Evolutionary conservation across 2,888 invertebrate species (phyloP), one percentile per base, ranked within the genome.

Genomic region (Resseliella maxima): DNA sequence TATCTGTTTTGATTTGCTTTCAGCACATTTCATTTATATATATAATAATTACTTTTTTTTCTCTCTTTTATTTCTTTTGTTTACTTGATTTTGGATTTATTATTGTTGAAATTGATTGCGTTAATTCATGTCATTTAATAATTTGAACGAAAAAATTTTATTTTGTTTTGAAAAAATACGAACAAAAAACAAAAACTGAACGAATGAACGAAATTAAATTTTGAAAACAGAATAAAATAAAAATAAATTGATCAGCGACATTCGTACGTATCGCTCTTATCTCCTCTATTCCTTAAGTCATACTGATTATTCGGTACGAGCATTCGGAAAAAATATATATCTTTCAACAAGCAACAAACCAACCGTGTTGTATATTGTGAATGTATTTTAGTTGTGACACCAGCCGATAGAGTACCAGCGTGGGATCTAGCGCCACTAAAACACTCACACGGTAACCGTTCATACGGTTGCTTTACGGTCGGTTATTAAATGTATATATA

Each of bases 351-450:
- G 38, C 83, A 83, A n/a, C 36, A 38, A 83, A 83, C n/a, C 83
- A 72, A 35, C 72, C 3, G 59, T 24, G 18, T 5, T 31, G 15
- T 3, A 35, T 36, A 72, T 72, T 83, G 83, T 38, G 83, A 38
- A 38, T 24, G 83, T n/a, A 36, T 64, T 86, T 41, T 85, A 86
- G 85, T 87, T 87, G 50, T 83, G 27, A 59, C 85, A 86, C 72
- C 86, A 38, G 36, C 83, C 86, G 72, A 81, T n/a, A 87, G 86
- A 86, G 86, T 86, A 36, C 36, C 27, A 35, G 86, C 59, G 86
- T 86, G 86, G 86, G 86, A 86, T 86, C 86, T 86, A 86, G 86
- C 86, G 86, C 86, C 86, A 87, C 86, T 86, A 86, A 46, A 85
- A 85, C 85, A 85, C 24, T 27, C 31, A 85, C 45, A 85, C 38